Evolutionary conservation across 2,888 invertebrate species (phyloP).

Genomic region (Pyrgus malvae): DNA sequence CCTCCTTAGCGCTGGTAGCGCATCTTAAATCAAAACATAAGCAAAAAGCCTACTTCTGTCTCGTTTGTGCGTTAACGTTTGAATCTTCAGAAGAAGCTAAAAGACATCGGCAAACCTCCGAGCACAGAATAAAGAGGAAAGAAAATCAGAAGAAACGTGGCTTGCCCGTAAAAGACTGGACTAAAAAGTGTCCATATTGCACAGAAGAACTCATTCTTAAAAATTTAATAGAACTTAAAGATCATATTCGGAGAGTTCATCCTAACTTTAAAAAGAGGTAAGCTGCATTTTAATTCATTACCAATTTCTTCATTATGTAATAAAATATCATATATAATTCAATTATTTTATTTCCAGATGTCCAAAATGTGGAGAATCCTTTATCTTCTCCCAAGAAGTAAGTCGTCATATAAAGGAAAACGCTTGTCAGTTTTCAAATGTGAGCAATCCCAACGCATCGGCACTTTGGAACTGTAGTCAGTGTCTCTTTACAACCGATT

Average conservation of each 20-base stretch:
- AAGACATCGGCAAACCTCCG: conserved; percentile 84
- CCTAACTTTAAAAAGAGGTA: conserved; percentile 84
- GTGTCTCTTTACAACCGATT: conserved; percentile 83
- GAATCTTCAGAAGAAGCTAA: conserved; percentile 82
- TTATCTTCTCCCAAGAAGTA: conserved; percentile 88
- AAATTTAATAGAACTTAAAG: conserved; percentile 81
- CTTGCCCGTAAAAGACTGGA: conserved; percentile 55
- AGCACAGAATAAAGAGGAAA: conserved; percentile 83
- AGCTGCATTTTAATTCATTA: background rate
- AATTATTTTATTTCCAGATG: conserved; percentile 82
- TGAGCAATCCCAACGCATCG: conserved; percentile 44
- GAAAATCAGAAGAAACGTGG: conserved; percentile 64
- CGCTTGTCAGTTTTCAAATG: conserved; percentile 72
- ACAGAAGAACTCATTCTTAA: conserved; percentile 63
- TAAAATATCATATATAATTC: too few species aligned
- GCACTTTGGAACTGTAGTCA: conserved; percentile 81
- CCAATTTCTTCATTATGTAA: too few species aligned
- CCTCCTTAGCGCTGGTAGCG: conserved; percentile 84
- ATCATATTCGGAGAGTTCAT: conserved; percentile 83
- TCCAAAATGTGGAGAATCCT: conserved; percentile 86
- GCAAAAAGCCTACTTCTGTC: conserved; percentile 84
- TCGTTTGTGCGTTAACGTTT: conserved; percentile 85
- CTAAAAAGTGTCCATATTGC: conserved; percentile 84
- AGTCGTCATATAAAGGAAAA: conserved; percentile 86
- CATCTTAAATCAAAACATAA: conserved; percentile 84